Evolutionary conservation across 2,888 invertebrate species (phyloP).

Genomic region (Platynereis dumerilii): DNA sequence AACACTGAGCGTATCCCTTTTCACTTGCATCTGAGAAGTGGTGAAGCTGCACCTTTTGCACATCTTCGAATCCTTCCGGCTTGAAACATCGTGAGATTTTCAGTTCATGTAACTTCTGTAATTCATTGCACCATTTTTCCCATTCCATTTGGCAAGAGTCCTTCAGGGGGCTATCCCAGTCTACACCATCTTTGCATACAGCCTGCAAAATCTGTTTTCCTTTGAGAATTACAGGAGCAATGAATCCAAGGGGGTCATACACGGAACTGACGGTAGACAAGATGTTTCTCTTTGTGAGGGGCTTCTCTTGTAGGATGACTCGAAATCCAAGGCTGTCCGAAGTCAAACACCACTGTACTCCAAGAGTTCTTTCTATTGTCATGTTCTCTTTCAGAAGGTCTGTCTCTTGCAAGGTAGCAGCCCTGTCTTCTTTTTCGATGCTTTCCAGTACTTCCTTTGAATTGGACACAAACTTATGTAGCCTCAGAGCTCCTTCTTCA

Average conservation of each 20-base stretch:
- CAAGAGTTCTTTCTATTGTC: constrained; percentile 11
- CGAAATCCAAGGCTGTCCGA: constrained; percentile 37
- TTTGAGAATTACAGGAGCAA: constrained; percentile 36
- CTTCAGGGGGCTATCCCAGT: constrained; percentile 37
- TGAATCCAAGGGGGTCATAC: constrained; percentile 41
- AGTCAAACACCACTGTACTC: constrained; percentile 38
- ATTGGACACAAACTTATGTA: constrained; percentile 21
- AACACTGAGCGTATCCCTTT: constrained; percentile 38
- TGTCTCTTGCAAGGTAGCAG: not conserved
- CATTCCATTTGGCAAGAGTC: not conserved
- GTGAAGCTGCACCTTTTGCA: constrained; percentile 31
- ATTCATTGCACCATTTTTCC: constrained; percentile 7
- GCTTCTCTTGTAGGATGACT: constrained; percentile 30
- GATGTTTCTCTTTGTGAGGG: constrained; percentile 35
- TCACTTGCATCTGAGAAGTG: constrained; percentile 40
- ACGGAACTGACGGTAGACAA: constrained; percentile 37
- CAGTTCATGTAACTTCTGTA: not conserved
- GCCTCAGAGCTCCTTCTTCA: constrained; percentile 6
- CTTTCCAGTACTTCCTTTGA: constrained; percentile 1
- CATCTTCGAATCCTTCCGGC: constrained; percentile 33
- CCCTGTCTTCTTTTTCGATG: constrained; percentile 9
- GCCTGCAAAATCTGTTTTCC: constrained; percentile 38
- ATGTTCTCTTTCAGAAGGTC: not conserved
- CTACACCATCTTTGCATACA: constrained; percentile 30
- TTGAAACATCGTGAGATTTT: constrained; percentile 22